Conservation (phyloP, 2,888 invertebrate genomes). For the Amorpha juglandis region DNA sequence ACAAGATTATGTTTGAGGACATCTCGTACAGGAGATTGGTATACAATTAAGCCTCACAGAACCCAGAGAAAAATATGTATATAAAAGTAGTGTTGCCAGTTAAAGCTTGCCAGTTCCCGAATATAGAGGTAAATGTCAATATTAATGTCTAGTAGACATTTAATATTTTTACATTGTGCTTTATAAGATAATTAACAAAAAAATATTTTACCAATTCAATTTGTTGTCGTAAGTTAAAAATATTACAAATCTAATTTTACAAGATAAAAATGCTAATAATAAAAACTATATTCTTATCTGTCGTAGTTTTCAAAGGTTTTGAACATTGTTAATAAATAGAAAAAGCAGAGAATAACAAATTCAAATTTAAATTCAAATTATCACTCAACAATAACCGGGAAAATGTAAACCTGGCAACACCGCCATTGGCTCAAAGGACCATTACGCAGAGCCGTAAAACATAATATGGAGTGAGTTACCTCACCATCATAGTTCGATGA, state of each 20-base stretch:
- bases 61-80: not conserved
- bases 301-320: too few relatives aligned
- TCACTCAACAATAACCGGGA: not conserved
- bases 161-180: too few relatives aligned
- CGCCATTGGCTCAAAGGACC: not conserved
- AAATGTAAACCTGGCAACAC: not conserved
- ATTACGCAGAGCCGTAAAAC: not conserved
- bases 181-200: too few relatives aligned
- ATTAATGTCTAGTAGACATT: not conserved
- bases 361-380: not conserved
- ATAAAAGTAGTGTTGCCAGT: not conserved
- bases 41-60: not conserved
- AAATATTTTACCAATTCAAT: too few relatives aligned
- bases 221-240: too few relatives aligned
- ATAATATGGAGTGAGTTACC: not conserved
- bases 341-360: too few relatives aligned
- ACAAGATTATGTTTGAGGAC: slow-evolving; percentile 7
- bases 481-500: slow-evolving; percentile 51
- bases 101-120: not conserved
- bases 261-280: too few relatives aligned
- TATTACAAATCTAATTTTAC: too few relatives aligned
- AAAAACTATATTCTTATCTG: too few relatives aligned
- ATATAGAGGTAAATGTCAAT: not conserved
- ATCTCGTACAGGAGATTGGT: not conserved
- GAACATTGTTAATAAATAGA: too few relatives aligned